These are phyloP conservation scores for Scytalopus superciliaris DNA, from an alignment of 2,113 vertebrate species.

Conservation along the genomic window DNA sequence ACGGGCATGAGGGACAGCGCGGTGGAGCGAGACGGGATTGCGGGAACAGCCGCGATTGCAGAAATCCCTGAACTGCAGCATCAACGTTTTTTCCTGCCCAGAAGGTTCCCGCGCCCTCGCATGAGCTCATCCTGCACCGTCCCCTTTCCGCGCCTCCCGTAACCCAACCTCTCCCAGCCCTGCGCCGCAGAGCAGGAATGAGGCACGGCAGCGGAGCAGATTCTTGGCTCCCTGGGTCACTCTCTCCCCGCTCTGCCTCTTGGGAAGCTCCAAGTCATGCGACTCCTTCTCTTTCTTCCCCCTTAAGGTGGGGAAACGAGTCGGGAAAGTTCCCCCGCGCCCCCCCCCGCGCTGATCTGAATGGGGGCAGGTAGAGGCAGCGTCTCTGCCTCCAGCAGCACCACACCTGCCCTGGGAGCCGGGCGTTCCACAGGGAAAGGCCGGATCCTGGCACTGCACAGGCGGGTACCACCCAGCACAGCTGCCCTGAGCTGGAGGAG, in stretches of 20 bases:
- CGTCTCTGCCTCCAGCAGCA: not conserved
- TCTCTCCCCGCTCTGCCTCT: not conserved
- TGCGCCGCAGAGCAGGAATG: not conserved
- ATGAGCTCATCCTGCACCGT: conserved; percentile 15
- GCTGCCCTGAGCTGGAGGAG: not conserved
- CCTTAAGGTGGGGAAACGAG: not conserved
- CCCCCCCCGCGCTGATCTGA: not conserved
- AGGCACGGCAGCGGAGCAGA: not conserved
- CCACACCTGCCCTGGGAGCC: not conserved
- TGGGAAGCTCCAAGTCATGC: not conserved
- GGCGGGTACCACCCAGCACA: not conserved
- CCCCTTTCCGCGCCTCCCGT: conserved; percentile 9
- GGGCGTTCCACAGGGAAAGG: not conserved
- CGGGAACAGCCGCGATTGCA: not conserved
- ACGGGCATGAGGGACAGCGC: not conserved
- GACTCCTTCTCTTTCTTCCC: not conserved
- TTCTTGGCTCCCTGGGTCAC: not conserved
- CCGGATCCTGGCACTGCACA: not conserved
- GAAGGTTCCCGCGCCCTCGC: conserved; percentile 4
- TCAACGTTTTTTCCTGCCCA: not conserved
- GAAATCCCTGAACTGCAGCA: not conserved
- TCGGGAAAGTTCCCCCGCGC: not conserved
- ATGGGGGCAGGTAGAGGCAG: not conserved
- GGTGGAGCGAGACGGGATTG: not conserved
- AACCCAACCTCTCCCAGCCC: conserved; percentile 8